phyloP scores from a whole-genome alignment of 1,140 invertebrate genomes.

The Gonatopus flavifemur region DNA sequence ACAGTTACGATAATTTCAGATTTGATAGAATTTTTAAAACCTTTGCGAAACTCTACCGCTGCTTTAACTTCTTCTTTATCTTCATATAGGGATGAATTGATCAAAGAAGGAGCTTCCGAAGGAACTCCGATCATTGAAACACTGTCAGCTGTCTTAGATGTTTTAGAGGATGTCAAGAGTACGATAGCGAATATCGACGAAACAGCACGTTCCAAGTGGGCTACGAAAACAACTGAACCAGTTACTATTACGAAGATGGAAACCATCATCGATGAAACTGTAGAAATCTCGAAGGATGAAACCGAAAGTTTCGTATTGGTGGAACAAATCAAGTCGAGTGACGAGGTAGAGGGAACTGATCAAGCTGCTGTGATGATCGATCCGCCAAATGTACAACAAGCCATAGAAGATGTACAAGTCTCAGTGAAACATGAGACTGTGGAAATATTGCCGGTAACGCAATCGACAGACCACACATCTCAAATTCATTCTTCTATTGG shows the following conservation, averaged over 20 bases:
- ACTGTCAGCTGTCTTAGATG: constrained; percentile 37
- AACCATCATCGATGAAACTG: constrained; percentile 42
- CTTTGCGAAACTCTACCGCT: constrained; percentile 29
- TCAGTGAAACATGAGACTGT: not conserved
- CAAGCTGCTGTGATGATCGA: not conserved
- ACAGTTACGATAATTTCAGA: not conserved
- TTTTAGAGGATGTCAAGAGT: constrained; percentile 35
- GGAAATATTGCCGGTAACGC: not conserved
- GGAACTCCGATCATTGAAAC: constrained; percentile 46
- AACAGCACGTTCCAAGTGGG: not conserved
- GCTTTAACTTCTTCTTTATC: constrained; percentile 30
- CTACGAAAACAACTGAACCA: not conserved
- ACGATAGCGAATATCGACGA: constrained; percentile 15
- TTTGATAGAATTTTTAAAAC: constrained; percentile 23
- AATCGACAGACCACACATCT: too few species aligned
- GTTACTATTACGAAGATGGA: constrained; percentile 15
- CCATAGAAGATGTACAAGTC: not conserved
- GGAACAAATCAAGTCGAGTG: constrained; percentile 11
- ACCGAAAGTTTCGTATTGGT: constrained; percentile 35
- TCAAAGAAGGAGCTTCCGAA: constrained; percentile 25
- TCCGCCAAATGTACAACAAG: not conserved
- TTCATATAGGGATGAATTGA: constrained; percentile 23
- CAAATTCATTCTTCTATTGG: too few species aligned
- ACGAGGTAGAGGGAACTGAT: not conserved
- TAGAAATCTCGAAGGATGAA: constrained; percentile 43